Percentiles rank a stretch among this genome's conserved stretches.
phyloP scores from a whole-genome alignment of 2,113 vertebrate genomes.

The Leptodactylus fuscus region DNA sequence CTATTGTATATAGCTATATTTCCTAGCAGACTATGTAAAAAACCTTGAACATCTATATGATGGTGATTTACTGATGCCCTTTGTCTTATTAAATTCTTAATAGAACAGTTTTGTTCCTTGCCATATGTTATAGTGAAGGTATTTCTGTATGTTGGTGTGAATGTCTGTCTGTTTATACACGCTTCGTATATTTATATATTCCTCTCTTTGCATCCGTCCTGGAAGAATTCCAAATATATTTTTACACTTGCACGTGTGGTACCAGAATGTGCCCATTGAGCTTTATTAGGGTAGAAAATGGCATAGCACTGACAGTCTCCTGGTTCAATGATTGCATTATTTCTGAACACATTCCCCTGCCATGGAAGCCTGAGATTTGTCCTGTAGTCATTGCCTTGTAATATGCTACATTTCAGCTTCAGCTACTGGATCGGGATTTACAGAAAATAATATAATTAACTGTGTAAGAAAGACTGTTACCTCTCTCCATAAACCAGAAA shows the following conservation, averaged over 20 bases:
- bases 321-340: too few relatives aligned
- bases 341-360: too few relatives aligned
- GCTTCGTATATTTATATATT: background rate
- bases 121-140: too few relatives aligned
- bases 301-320: background rate
- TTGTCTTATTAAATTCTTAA: too few relatives aligned
- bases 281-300: conserved; percentile 9
- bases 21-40: too few relatives aligned
- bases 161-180: background rate
- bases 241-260: background rate
- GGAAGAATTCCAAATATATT: conserved; percentile 8
- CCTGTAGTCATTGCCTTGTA: background rate
- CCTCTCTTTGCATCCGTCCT: background rate
- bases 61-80: too few relatives aligned
- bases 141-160: too few relatives aligned
- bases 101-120: too few relatives aligned
- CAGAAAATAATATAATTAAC: conserved; percentile 3
- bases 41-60: too few relatives aligned
- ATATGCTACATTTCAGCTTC: conserved; percentile 10
- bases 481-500: background rate
- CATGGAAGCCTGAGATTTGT: background rate
- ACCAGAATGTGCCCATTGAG: background rate
- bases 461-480: background rate
- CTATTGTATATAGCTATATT: too few relatives aligned
- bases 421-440: conserved; percentile 3